Evolutionary conservation across 2,888 invertebrate genomes (phyloP).

Genomic region (Andrena camellia): DNA sequence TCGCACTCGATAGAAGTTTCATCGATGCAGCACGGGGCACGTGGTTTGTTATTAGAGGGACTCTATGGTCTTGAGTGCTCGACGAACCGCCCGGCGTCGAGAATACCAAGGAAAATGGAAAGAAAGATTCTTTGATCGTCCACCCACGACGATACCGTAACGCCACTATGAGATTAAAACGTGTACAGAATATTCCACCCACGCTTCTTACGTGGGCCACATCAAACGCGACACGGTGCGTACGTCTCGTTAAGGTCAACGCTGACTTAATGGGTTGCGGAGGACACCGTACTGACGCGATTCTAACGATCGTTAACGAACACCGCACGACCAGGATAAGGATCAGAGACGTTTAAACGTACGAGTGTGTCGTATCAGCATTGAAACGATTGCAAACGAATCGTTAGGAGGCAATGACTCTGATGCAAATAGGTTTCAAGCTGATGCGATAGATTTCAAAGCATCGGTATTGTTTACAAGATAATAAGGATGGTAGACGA

Average conservation of each 20-base stretch:
- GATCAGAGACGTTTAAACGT: constrained; percentile 1
- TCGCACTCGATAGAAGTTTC: no score
- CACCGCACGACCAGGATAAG: not conserved
- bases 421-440: no score
- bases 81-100: no score
- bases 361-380: not conserved
- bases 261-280: not conserved
- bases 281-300: not conserved
- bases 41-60: not conserved
- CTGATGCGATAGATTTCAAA: not conserved
- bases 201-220: constrained; percentile 28
- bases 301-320: not conserved
- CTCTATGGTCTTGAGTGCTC: no score
- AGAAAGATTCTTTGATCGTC: constrained; percentile 8
- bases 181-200: constrained; percentile 30
- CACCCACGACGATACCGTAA: constrained; percentile 6
- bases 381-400: constrained; percentile 11
- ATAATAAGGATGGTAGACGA: no score
- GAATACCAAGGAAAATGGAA: not conserved
- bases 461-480: no score
- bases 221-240: not conserved
- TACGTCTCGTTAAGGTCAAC: not conserved
- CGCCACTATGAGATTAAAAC: constrained; percentile 38
- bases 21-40: no score
- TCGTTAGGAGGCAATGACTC: constrained; percentile 21